These are phyloP conservation scores for Tenthredo livida DNA, from an alignment of 2,888 invertebrate genomes.

Conservation along the genomic window DNA sequence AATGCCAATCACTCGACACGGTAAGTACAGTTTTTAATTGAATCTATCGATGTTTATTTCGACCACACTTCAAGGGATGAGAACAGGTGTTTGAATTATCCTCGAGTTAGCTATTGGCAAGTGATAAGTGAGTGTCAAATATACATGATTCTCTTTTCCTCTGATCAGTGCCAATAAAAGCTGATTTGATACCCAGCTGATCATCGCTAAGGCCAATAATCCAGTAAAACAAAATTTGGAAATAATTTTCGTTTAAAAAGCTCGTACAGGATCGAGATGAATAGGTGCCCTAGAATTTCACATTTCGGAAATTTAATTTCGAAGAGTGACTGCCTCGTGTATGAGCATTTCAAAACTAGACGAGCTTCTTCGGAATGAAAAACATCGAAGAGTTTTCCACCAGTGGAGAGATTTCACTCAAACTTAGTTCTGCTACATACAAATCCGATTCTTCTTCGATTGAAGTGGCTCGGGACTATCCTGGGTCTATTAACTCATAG, in stretches of 20 bases:
- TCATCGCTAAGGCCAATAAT: background rate
- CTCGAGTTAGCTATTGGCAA: background rate
- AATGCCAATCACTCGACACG: background rate
- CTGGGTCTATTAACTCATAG: slow-evolving; percentile 3
- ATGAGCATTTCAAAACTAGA: background rate
- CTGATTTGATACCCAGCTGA: background rate
- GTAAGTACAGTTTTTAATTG: background rate
- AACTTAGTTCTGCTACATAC: background rate
- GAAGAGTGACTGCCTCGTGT: background rate
- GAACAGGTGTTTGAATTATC: background rate
- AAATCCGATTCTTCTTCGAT: background rate
- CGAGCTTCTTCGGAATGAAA: background rate
- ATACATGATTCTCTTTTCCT: background rate
- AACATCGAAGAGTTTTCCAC: background rate
- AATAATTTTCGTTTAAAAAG: background rate
- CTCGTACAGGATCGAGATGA: background rate
- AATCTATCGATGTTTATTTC: background rate
- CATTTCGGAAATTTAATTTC: background rate
- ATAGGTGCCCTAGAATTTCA: background rate
- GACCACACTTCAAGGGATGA: background rate
- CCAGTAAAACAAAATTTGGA: background rate
- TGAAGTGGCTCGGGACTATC: background rate
- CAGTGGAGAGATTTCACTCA: background rate
- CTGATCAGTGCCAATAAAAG: background rate
- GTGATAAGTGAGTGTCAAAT: background rate